These are phyloP conservation scores for Alectura lathami DNA, from an alignment of 2,113 vertebrate species.

Conservation along the genomic window DNA sequence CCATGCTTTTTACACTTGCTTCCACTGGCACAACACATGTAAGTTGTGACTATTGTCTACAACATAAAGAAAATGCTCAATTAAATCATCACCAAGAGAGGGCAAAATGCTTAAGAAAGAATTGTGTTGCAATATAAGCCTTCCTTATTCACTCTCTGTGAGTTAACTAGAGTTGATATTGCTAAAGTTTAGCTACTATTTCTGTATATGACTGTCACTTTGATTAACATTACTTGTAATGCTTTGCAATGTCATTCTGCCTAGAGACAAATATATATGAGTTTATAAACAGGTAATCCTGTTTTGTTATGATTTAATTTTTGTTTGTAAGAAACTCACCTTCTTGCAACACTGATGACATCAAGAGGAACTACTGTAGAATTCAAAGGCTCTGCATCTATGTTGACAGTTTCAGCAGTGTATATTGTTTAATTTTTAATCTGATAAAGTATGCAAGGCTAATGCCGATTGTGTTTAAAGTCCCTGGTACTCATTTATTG, in stretches of 20 bases:
- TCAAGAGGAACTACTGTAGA: slow-evolving; percentile 51
- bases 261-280: slow-evolving; percentile 46
- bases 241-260: slow-evolving; percentile 51
- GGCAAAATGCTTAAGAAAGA: neutral
- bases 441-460: slow-evolving; percentile 22
- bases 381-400: slow-evolving; percentile 43
- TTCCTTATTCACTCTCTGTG: neutral
- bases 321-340: slow-evolving; percentile 54
- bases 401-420: slow-evolving; percentile 32
- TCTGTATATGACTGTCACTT: neutral
- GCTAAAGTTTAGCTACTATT: slow-evolving; percentile 8
- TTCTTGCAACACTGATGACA: slow-evolving; percentile 51
- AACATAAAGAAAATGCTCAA: neutral
- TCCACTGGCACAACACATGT: neutral
- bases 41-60: neutral
- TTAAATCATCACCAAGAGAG: neutral
- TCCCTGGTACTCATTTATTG: neutral
- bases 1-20: neutral
- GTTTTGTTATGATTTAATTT: slow-evolving; percentile 63
- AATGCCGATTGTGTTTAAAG: neutral
- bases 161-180: neutral
- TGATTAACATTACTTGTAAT: slow-evolving; percentile 29
- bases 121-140: neutral
- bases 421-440: slow-evolving; percentile 61
- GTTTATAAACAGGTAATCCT: slow-evolving; percentile 51